Conservation (phyloP, 2,113 vertebrate species). For the Melanostigma gelatinosum region DNA sequence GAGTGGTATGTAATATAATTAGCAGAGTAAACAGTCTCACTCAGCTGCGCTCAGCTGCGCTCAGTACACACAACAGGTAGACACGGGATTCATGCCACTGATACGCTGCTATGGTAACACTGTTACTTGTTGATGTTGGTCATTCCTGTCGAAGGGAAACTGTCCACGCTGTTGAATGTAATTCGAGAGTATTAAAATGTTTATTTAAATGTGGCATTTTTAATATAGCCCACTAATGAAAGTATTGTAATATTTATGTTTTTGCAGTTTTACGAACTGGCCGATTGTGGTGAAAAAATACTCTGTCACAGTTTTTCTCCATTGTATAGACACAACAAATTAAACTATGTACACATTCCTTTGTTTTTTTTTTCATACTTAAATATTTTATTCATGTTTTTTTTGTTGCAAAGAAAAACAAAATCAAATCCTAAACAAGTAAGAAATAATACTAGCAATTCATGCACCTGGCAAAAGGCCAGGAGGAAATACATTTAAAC, state of each 20-base stretch:
- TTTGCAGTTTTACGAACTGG: too few species aligned
- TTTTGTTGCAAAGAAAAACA: too few species aligned
- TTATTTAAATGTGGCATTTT: neutral
- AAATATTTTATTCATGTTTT: too few species aligned
- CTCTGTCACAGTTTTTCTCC: too few species aligned
- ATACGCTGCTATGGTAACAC: slow-evolving; percentile 31
- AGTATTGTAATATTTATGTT: too few species aligned
- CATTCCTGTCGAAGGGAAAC: neutral
- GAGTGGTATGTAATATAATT: slow-evolving; percentile 21
- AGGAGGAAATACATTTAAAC: too few species aligned
- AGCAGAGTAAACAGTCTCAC: slow-evolving; percentile 23
- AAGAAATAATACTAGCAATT: too few species aligned
- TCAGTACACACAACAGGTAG: slow-evolving; percentile 28
- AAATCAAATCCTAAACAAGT: too few species aligned
- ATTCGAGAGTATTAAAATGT: neutral
- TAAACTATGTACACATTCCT: too few species aligned
- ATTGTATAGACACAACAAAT: too few species aligned
- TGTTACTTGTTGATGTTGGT: neutral
- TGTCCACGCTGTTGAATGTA: neutral
- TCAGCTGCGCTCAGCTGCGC: neutral
- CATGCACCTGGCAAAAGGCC: too few species aligned
- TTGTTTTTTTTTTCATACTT: neutral
- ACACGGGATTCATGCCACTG: neutral
- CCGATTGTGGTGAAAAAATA: neutral
- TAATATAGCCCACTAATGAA: too few species aligned